Base-by-base conservation (phyloP, 2,888 invertebrate species). In the Tortricodes alternella region DNA sequence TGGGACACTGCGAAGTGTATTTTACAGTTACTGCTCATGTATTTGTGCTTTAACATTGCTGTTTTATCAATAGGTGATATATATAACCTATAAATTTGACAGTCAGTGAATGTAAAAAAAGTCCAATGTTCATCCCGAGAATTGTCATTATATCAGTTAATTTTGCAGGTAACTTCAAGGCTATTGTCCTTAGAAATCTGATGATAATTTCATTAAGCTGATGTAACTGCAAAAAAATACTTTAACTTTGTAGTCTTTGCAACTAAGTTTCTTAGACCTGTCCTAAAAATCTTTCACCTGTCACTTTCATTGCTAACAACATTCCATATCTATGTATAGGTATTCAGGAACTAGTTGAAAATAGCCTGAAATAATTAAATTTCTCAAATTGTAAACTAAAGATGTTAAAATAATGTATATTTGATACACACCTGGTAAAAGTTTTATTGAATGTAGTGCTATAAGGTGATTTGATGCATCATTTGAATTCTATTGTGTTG, bases 21-120 rank as follows among this genome's bases (percentile, higher is more conserved):
- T 60, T 66, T 68, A 62, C 63, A 64, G 62, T 58, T 67, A 66
- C 63, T 59, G 65, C 61, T 57, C 66, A 61, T 60, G 67, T 64
- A 69, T 73, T 68, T 64, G 71, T 58, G 67, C 53, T 72, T 64
- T 62, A 62, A 69, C 64, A 60, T 38, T 44, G 23, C 55, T 68
- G 61, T 70, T 66, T 69, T 67, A 62, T 61, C 61, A 61, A 68
- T 73, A 71, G 59, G 73, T 55, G 63, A 66, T 62, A 62, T 59
- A 63, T 70, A 80, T 89, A 89, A 89, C 89, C 89, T 89, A 82
- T 68, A 89, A 88, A 78, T 78, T 79, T 89, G 86, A 85, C 87
- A 83, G 71, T 60, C 66, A 51, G 53, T 58, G 13, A 51, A 11
- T 41, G n/a, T n/a, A n/a, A 69, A 66, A 69, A 72, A 78, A 83